phyloP scores from a whole-genome alignment of 1,140 invertebrate species.

The Stratiolaelaps scimitus region DNA sequence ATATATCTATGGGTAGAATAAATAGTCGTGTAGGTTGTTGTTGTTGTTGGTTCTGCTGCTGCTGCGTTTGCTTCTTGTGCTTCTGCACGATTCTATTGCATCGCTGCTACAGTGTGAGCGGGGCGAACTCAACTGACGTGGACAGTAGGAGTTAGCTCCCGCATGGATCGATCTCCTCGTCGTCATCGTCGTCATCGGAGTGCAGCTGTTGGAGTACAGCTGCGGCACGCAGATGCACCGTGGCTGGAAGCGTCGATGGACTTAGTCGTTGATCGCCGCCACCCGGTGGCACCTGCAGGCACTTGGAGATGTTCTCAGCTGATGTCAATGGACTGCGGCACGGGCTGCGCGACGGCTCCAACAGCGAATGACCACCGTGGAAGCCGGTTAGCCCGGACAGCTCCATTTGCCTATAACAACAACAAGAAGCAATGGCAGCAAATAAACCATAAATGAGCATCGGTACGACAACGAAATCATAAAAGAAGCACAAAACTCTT shows the following conservation, averaged over 20 bases:
- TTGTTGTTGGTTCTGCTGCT: no score
- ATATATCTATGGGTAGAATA: no score
- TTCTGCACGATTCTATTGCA: no score
- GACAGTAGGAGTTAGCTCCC: slow-evolving; percentile 15
- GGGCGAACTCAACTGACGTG: no score
- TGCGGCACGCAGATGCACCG: slow-evolving; percentile 2
- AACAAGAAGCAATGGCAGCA: background rate
- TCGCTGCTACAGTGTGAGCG: no score
- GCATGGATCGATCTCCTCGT: slow-evolving; percentile 27
- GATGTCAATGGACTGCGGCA: slow-evolving; percentile 23
- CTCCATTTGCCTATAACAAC: slow-evolving; percentile 1
- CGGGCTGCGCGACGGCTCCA: slow-evolving; percentile 23
- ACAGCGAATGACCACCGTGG: background rate
- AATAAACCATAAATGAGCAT: no score
- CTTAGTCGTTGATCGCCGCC: background rate
- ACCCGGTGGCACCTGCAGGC: slow-evolving; percentile 19
- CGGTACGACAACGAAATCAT: no score
- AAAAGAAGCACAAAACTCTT: no score
- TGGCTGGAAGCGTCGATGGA: slow-evolving; percentile 3
- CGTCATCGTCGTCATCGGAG: slow-evolving; percentile 20
- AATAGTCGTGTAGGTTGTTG: no score
- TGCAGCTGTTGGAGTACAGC: background rate
- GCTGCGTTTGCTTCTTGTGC: no score
- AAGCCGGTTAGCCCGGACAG: slow-evolving; percentile 20
- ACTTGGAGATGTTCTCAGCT: slow-evolving; percentile 28